Evolutionary conservation across 2,113 vertebrate species (phyloP), one percentile per base, ranked within the genome.

Genomic region (Dromaius novaehollandiae): DNA sequence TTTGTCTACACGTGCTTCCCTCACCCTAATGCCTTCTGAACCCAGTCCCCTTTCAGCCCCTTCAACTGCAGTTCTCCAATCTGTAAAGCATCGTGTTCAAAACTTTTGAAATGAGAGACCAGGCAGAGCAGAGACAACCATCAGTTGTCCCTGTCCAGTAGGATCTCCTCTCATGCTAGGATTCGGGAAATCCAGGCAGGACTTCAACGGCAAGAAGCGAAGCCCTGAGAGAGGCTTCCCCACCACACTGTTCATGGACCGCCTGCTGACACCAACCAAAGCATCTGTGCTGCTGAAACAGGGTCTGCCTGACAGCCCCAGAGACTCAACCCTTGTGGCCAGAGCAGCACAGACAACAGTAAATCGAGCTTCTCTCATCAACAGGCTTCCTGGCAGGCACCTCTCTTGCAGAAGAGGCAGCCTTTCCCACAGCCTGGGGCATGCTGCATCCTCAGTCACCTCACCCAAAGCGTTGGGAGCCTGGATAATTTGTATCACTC

Each of bases 181-280:
- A 40, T 53, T 94, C 60, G 86, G 51, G 73, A 92, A 82, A 86
- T 17, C n/a, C 38, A 73, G 0, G 2, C 0, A 14, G 42, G 34
- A 81, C 28, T 66, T 81, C 0, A 2, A n/a, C 0, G 17, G 38
- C 0, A 1, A 81, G 44, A 82, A 10, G 16, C 0, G 0, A 40
- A 92, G 60, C 19, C 32, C 0, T 0, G 42, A 4, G 17, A 58
- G 24, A 70, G 42, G 44, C 44, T 46, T 46, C 44, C 44, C 44
- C 16, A 46, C 44, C 44, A 46, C 44, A 46, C 14, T 46, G 44
- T 46, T 46, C 44, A 46, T 5, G 44, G 44, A 46, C 16, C 16
- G 44, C 14, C 64, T 65, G n/a, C 51, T 1, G 0, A 51, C 63
- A 42, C 22, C 6, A 26, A 51, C 21, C 21, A 56, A 56, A 56